phyloP scores from a whole-genome alignment of 2,888 invertebrate genomes.

The Synanthedon vespiformis region DNA sequence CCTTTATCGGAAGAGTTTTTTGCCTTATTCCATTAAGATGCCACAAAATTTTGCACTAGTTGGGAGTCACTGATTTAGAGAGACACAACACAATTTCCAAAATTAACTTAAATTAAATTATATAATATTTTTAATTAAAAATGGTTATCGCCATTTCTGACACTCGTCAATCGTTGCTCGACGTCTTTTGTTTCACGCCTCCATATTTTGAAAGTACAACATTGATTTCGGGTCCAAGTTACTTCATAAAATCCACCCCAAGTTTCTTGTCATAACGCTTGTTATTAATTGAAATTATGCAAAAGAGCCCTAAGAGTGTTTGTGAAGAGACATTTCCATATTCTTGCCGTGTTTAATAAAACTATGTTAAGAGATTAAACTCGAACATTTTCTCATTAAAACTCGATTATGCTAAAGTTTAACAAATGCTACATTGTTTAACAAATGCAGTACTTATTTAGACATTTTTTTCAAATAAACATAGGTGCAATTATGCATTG shows the following conservation, averaged over 20 bases:
- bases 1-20: too few species aligned
- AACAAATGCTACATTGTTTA: too few species aligned
- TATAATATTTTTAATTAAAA: neutral
- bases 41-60: too few species aligned
- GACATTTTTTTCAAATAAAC: too few species aligned
- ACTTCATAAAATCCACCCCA: conserved; percentile 17
- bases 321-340: conserved; percentile 11
- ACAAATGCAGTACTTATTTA: too few species aligned
- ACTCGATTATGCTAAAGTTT: too few species aligned
- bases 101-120: too few species aligned
- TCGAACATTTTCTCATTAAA: neutral
- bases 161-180: neutral
- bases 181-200: neutral
- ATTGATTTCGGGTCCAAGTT: conserved; percentile 21
- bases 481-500: too few species aligned
- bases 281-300: conserved; percentile 55
- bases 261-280: conserved; percentile 35
- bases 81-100: too few species aligned
- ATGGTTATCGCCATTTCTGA: neutral
- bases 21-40: too few species aligned
- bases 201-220: conserved; percentile 27
- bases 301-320: conserved; percentile 19
- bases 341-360: conserved; percentile 1
- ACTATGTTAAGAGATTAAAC: neutral
- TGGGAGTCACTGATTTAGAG: too few species aligned